Conservation (phyloP, 53 echinoderm and acorn worm species). For the Henricia sp. region DNA sequence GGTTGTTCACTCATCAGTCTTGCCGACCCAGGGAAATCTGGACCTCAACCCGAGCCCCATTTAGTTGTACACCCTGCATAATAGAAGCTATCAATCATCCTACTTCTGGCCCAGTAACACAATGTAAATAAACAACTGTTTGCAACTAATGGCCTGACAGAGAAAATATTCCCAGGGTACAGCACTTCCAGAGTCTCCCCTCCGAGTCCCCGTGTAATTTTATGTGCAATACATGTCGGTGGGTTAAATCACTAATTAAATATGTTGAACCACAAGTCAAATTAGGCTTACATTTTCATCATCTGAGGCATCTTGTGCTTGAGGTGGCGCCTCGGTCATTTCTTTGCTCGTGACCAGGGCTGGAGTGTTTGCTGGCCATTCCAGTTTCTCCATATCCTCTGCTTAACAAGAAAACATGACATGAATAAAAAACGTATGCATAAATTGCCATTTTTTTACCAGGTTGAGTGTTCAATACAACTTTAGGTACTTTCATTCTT, state of each 20-base stretch:
- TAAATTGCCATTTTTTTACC: not conserved
- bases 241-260: not conserved
- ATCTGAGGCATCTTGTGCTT: not conserved
- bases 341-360: not conserved
- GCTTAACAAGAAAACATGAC: not conserved
- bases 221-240: not conserved
- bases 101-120: no score
- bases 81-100: not conserved
- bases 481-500: no score
- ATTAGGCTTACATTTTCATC: constrained; percentile 29
- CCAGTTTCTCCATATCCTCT: not conserved
- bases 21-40: no score
- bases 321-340: not conserved
- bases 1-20: no score
- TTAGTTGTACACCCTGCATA: not conserved
- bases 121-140: no score
- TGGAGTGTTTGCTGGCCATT: constrained; percentile 26
- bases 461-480: no score
- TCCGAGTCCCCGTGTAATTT: not conserved
- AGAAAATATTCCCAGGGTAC: no score
- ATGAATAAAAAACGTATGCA: not conserved
- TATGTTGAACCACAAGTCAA: not conserved
- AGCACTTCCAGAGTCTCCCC: no score
- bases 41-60: no score
- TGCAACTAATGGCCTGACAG: no score